Conservation (phyloP, 2,797 vertebrate genomes). For the Vespertilio murinus region DNA sequence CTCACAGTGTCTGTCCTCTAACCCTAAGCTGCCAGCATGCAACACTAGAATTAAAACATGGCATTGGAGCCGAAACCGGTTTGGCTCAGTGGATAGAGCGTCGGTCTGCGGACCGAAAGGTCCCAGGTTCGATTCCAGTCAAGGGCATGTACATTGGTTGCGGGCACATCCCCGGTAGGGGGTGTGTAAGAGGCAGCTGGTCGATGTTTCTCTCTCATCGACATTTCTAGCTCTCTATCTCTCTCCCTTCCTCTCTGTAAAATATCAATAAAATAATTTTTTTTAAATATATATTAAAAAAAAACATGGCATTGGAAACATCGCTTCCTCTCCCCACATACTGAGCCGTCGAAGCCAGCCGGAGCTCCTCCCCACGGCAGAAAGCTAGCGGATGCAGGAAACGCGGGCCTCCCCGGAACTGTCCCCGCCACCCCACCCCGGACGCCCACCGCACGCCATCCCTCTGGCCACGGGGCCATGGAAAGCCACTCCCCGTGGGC, state of each 20-base stretch:
- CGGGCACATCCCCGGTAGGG: too few relatives aligned
- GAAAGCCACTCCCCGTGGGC: neutral
- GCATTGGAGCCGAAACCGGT: too few relatives aligned
- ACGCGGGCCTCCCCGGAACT: conserved; percentile 22
- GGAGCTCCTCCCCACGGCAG: neutral
- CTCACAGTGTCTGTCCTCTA: neutral
- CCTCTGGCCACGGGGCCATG: conserved; percentile 31
- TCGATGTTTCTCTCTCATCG: too few relatives aligned
- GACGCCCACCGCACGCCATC: neutral
- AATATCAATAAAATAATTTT: too few relatives aligned
- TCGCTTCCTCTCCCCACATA: neutral
- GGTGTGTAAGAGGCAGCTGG: too few relatives aligned
- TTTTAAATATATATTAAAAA: too few relatives aligned
- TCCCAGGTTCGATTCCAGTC: too few relatives aligned
- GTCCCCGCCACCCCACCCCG: neutral
- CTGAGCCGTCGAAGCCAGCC: neutral
- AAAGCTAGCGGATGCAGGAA: neutral
- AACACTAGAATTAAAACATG: neutral
- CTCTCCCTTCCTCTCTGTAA: too few relatives aligned
- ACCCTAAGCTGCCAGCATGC: neutral
- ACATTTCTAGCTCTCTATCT: too few relatives aligned
- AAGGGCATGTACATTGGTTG: too few relatives aligned
- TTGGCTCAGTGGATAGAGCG: too few relatives aligned
- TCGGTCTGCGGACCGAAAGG: too few relatives aligned
- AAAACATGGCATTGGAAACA: neutral